Conservation (phyloP, 2,888 invertebrate genomes). For the Atethmia centrago region DNA sequence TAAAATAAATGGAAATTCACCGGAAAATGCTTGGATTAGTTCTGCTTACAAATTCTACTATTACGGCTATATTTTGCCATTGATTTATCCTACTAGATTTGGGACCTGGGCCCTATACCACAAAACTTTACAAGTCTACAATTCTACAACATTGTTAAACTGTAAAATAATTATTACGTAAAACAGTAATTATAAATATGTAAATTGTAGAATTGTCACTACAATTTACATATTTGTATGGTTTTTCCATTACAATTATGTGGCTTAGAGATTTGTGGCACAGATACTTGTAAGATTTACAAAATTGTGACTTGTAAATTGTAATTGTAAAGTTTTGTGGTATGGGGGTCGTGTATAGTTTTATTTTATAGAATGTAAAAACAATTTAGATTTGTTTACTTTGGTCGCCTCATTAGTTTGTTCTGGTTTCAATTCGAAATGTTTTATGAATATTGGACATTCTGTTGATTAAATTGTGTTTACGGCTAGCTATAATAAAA, state of each 20-base stretch:
- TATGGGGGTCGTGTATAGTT: neutral
- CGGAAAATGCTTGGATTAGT: constrained; percentile 11
- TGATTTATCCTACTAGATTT: neutral
- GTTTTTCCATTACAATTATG: too few species aligned
- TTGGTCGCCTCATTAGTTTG: neutral
- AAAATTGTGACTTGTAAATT: too few species aligned
- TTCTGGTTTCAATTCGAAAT: constrained; percentile 1
- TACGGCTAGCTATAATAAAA: neutral
- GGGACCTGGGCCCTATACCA: too few species aligned
- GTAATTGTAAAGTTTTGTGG: too few species aligned
- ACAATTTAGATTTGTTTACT: neutral
- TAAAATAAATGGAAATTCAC: constrained; percentile 47
- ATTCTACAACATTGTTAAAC: too few species aligned
- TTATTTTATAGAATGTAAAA: constrained; percentile 1
- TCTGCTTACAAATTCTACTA: neutral
- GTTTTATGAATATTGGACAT: neutral
- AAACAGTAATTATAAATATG: too few species aligned
- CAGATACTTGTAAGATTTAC: too few species aligned
- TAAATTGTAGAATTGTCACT: too few species aligned
- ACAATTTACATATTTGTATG: too few species aligned
- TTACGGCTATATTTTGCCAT: neutral
- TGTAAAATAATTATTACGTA: too few species aligned
- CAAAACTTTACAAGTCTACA: too few species aligned
- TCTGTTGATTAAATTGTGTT: neutral
- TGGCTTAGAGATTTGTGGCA: too few species aligned